A percentile compares a stretch with the other conserved stretches of the same genome.
Evolutionary conservation across 2,113 vertebrate species (phyloP).

Genomic region (Mungos mungo): DNA sequence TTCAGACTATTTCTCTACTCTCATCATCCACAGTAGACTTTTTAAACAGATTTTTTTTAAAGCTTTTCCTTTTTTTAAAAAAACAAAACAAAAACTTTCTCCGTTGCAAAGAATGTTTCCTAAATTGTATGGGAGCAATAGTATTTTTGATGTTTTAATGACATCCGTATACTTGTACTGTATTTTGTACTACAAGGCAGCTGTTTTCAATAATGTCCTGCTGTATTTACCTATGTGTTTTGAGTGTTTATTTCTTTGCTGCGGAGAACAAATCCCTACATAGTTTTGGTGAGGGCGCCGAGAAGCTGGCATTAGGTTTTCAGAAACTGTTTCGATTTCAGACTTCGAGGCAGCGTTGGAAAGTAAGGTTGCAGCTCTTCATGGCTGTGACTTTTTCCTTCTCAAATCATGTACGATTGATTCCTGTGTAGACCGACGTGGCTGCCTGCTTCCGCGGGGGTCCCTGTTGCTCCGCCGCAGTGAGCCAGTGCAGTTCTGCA

Average conservation of each 20-base stretch:
- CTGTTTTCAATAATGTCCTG: constrained; percentile 89
- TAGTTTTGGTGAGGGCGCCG: constrained; percentile 73
- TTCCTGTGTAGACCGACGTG: constrained; percentile 79
- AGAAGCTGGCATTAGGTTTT: constrained; percentile 74
- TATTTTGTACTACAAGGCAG: constrained; percentile 90
- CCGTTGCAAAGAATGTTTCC: constrained; percentile 86
- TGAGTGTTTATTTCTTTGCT: constrained; percentile 85
- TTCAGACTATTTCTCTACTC: constrained; percentile 78
- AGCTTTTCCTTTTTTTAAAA: constrained; percentile 60
- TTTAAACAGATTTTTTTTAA: constrained; percentile 84
- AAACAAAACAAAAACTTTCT: constrained; percentile 71
- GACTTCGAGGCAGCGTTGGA: constrained; percentile 80
- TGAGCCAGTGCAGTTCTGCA: constrained; percentile 81
- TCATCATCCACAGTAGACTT: constrained; percentile 78
- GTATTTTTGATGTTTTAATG: constrained; percentile 86
- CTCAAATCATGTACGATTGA: constrained; percentile 72
- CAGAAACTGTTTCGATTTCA: constrained; percentile 75
- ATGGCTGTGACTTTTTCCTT: constrained; percentile 75
- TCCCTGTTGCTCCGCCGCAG: constrained; percentile 77
- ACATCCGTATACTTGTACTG: constrained; percentile 87
- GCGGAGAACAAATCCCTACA: constrained; percentile 82
- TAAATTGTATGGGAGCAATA: constrained; percentile 88
- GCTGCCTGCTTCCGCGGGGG: constrained; percentile 79
- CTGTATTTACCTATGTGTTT: constrained; percentile 86
- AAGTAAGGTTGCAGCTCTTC: constrained; percentile 74